Base-by-base conservation (phyloP, 2,113 vertebrate genomes). In the Rhea americana region DNA sequence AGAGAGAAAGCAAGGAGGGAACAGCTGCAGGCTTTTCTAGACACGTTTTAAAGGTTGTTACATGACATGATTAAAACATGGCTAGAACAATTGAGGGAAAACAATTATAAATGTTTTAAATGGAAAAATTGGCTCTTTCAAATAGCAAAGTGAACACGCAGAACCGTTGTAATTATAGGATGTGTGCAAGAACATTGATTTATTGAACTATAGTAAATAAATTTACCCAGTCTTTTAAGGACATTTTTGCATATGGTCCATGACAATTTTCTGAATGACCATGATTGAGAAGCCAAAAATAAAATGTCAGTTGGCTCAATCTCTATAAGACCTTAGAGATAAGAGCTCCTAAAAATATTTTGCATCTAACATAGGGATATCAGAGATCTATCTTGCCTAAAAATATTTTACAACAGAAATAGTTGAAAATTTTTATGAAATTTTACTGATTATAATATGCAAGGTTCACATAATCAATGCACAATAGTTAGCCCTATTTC, bases 1-100 rank as follows among this genome's bases (percentile, higher is more conserved):
- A 76, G 82, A 94, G 71, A 91, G 47, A 89, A 72, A 87, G 24
- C 35, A 87, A 90, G 94, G 50, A 93, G 43, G 50, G 84, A 95
- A 93, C 96, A 96, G 96, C 96, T 96, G 96, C 47, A 92, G 92
- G 86, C 74, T 95, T 95, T 95, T 93, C 92, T 70, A 89, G 90
- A 74, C 96, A 96, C 81, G 0, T 94, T 94, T 95, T 79, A 95
- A 93, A 96, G 93, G 92, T 87, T 90, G 73, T 63, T 95, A 87
- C 74, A 63, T 35, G 71, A 82, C 74, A 94, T 47, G 63, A 55
- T 82, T 90, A 55, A 67, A 95, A 90, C 55, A 89, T 11, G 76
- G 74, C 50, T 79, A 3, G 4, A 71, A 91, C 74, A 95, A 95
- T 91, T 66, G 50, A 71, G 41, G 37, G 59, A 53, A 88, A 88